Evolutionary conservation across 2,888 invertebrate genomes (phyloP).

Genomic region (Nemotelus pantherinus): DNA sequence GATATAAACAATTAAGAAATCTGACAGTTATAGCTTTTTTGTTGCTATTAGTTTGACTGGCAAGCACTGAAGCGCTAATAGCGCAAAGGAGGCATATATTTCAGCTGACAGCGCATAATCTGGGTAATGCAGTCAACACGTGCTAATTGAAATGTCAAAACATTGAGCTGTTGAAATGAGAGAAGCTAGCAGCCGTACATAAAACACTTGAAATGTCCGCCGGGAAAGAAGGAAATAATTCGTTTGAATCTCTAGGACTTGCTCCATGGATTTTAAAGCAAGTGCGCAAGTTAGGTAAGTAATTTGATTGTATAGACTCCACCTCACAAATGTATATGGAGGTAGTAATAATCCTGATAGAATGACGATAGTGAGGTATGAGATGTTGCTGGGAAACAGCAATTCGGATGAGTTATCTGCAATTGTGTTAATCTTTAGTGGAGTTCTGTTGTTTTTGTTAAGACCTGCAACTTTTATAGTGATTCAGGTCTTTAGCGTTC

Average conservation of each 20-base stretch:
- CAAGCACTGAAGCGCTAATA: not conserved
- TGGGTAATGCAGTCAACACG: not conserved
- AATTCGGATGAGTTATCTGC: too few relatives aligned
- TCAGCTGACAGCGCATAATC: too few relatives aligned
- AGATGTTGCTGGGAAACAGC: too few relatives aligned
- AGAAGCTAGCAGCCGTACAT: too few relatives aligned
- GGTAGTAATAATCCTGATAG: too few relatives aligned
- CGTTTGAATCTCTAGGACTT: slow-evolving; percentile 72
- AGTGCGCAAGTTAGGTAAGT: slow-evolving; percentile 73
- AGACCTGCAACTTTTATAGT: too few relatives aligned
- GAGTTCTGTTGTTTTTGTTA: too few relatives aligned
- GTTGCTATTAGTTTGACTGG: not conserved
- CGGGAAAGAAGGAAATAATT: not conserved
- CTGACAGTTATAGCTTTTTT: not conserved
- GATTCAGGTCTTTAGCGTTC: too few relatives aligned
- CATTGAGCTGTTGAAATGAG: not conserved
- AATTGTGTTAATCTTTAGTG: too few relatives aligned
- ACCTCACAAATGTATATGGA: too few relatives aligned
- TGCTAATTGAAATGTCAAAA: not conserved
- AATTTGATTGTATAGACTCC: not conserved
- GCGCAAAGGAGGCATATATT: not conserved
- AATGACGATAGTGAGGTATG: too few relatives aligned
- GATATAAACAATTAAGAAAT: not conserved
- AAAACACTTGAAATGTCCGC: too few relatives aligned
- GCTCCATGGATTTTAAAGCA: slow-evolving; percentile 81